Evolutionary conservation across 2,113 vertebrate genomes (phyloP).

Genomic region (Sebastes schlegelii): DNA sequence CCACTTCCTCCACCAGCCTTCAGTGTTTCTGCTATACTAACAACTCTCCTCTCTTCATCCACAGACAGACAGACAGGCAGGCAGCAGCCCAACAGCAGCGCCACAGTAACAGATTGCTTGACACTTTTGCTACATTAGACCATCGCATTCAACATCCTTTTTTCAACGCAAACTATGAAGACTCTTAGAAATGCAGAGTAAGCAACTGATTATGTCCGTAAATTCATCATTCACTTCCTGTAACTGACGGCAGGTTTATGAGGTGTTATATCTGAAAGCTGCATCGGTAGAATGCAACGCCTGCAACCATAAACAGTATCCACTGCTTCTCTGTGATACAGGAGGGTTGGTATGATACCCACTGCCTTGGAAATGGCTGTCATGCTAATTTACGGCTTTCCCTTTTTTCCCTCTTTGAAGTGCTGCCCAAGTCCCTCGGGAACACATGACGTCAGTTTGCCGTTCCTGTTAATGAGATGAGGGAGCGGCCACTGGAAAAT

Average conservation of each 20-base stretch:
- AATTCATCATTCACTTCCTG: constrained; percentile 32
- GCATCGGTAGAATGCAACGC: constrained; percentile 6
- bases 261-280: constrained; percentile 21
- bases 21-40: constrained; percentile 13
- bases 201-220: not conserved
- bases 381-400: constrained; percentile 50
- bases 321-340: not conserved
- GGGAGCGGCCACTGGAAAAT: constrained; percentile 29
- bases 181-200: constrained; percentile 29
- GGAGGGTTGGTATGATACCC: not conserved
- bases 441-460: constrained; percentile 56
- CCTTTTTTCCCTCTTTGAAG: constrained; percentile 44
- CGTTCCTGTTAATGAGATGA: constrained; percentile 56
- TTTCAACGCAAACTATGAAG: constrained; percentile 3
- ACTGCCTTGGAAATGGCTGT: constrained; percentile 27
- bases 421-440: constrained; percentile 36
- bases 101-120: constrained; percentile 52
- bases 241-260: constrained; percentile 24
- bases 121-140: constrained; percentile 19
- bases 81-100: not conserved
- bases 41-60: not conserved
- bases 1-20: constrained; percentile 13
- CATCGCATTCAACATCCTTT: not conserved
- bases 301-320: constrained; percentile 4
- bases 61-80: constrained; percentile 6